phyloP scores from a whole-genome alignment of 2,888 invertebrate species.

The Hesperia comma region DNA sequence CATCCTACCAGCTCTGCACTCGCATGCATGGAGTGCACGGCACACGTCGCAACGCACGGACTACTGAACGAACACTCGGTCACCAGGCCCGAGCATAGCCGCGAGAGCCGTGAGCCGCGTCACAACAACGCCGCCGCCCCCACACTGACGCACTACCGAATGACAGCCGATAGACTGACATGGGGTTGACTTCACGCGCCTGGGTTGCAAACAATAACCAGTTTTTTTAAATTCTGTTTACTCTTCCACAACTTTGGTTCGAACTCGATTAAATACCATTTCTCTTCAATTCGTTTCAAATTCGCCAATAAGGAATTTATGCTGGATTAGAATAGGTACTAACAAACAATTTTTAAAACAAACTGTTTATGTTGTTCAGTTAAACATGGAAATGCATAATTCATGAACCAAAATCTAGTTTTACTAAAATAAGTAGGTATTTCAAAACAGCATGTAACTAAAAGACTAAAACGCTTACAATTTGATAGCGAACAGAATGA shows the following conservation, averaged over 20 bases:
- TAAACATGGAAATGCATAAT: no score
- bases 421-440: no score
- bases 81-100: constrained; percentile 57
- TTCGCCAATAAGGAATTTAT: no score
- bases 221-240: constrained; percentile 1
- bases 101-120: no score
- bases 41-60: constrained; percentile 54
- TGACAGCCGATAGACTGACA: constrained; percentile 45
- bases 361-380: no score
- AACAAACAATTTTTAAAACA: neutral
- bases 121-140: constrained; percentile 56
- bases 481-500: no score
- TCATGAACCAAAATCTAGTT: no score
- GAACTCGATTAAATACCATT: neutral
- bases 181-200: constrained; percentile 32
- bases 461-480: no score
- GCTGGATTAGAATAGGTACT: neutral
- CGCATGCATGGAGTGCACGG: constrained; percentile 61
- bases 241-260: neutral
- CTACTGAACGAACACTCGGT: constrained; percentile 53
- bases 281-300: no score
- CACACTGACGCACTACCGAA: constrained; percentile 49
- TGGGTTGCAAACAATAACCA: constrained; percentile 43
- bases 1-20: constrained; percentile 63
- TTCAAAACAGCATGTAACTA: no score